phyloP scores from a whole-genome alignment of 2,888 invertebrate species.

The Euspilapteryx auroguttella region DNA sequence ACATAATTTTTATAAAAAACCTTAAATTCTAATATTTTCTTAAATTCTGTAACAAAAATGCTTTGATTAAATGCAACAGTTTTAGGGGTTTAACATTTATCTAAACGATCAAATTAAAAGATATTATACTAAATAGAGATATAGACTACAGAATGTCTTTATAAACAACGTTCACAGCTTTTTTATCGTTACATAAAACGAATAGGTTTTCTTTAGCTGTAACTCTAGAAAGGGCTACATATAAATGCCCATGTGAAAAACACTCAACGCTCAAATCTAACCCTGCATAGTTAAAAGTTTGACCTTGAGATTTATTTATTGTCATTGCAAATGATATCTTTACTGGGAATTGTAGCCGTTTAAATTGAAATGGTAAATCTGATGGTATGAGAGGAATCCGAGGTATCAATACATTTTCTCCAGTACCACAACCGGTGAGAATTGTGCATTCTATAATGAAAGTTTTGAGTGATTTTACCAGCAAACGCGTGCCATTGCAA shows the following conservation, averaged over 20 bases:
- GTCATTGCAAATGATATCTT: constrained; percentile 1
- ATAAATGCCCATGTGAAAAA: not conserved
- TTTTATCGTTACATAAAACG: not conserved
- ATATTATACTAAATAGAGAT: too few species aligned
- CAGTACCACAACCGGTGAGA: constrained; percentile 4
- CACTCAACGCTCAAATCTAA: not conserved
- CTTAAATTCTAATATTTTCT: too few species aligned
- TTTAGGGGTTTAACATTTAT: too few species aligned
- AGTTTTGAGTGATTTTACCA: constrained; percentile 1
- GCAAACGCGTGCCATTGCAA: constrained; percentile 2
- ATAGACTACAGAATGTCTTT: too few species aligned
- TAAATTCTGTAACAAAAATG: too few species aligned
- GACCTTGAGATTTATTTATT: constrained; percentile 4
- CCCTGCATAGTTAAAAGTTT: constrained; percentile 1
- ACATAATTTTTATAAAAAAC: too few species aligned
- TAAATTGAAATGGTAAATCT: constrained; percentile 2
- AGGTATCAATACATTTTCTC: constrained; percentile 1
- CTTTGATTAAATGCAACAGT: too few species aligned
- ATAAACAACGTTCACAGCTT: not conserved
- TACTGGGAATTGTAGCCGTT: constrained; percentile 2
- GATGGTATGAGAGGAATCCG: not conserved
- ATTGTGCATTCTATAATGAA: constrained; percentile 4
- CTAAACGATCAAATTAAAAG: too few species aligned
- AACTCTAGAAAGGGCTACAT: not conserved
- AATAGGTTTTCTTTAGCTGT: not conserved